Evolutionary conservation across 2,113 vertebrate genomes (phyloP).

Genomic region (Albula goreensis): DNA sequence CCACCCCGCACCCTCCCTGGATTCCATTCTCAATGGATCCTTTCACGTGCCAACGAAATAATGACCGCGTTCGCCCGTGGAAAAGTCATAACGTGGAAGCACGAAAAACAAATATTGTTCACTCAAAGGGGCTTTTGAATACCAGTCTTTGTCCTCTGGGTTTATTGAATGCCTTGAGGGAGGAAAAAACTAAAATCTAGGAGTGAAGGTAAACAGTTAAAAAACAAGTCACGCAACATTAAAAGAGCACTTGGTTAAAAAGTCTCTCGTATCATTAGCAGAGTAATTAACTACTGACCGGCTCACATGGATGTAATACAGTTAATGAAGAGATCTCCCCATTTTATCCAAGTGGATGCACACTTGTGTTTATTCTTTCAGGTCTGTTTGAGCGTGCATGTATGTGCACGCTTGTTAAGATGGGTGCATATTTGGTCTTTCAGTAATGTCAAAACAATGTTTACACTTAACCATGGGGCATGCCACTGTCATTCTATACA

Average conservation of each 20-base stretch:
- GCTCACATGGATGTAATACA: not conserved
- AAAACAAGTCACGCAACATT: not conserved
- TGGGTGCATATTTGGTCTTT: too few species aligned
- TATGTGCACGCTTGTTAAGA: not conserved
- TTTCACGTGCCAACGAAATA: conserved; percentile 62
- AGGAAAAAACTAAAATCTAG: not conserved
- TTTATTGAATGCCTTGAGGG: conserved; percentile 21
- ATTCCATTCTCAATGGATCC: conserved; percentile 59
- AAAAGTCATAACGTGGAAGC: conserved; percentile 52
- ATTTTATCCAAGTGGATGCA: not conserved
- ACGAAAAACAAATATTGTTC: conserved; percentile 27
- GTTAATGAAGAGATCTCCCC: not conserved
- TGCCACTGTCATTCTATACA: not conserved
- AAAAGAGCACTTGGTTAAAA: not conserved
- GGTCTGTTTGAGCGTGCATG: too few species aligned
- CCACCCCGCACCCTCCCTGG: conserved; percentile 55
- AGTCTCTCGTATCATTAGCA: not conserved
- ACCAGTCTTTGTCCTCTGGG: conserved; percentile 11
- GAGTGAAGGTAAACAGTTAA: not conserved
- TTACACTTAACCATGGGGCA: too few species aligned
- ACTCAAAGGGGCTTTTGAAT: not conserved
- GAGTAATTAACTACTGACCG: not conserved
- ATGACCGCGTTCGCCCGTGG: conserved; percentile 55
- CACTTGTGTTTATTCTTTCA: not conserved
- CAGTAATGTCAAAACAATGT: too few species aligned